Evolutionary conservation across 1,140 invertebrate species (phyloP).

Genomic region (Drosophila melanica): DNA sequence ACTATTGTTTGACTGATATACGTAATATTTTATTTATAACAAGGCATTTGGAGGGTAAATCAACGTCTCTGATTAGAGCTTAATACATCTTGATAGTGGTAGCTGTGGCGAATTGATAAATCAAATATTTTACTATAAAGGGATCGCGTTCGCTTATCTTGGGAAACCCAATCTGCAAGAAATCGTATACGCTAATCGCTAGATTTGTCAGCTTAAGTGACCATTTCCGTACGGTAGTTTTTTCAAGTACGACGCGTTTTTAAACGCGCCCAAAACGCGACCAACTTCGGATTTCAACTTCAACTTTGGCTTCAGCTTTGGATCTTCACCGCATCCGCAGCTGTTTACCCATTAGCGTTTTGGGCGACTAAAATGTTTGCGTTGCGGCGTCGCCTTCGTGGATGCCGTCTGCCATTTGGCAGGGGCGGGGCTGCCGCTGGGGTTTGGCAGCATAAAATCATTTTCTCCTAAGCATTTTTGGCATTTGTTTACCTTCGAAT

Average conservation of each 20-base stretch:
- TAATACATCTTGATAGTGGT: conserved; percentile 76
- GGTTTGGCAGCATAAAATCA: conserved; percentile 26
- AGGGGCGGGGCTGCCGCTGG: neutral
- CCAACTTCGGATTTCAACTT: conserved; percentile 15
- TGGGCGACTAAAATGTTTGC: conserved; percentile 77
- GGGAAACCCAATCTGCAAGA: conserved; percentile 46
- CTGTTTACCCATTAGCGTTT: conserved; percentile 80
- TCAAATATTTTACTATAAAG: conserved; percentile 53
- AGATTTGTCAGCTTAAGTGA: conserved; percentile 54
- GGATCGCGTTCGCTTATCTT: conserved; percentile 23
- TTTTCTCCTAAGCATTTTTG: conserved; percentile 58
- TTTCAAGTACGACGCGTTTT: conserved; percentile 7
- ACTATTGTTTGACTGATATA: conserved; percentile 18
- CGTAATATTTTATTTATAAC: conserved; percentile 69
- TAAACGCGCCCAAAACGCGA: conserved; percentile 32
- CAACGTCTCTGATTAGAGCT: conserved; percentile 79
- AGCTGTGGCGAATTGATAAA: conserved; percentile 63
- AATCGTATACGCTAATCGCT: conserved; percentile 46
- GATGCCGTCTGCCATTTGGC: conserved; percentile 23
- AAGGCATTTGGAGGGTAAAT: conserved; percentile 55
- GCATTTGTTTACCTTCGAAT: conserved; percentile 57
- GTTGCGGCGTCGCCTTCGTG: conserved; percentile 47
- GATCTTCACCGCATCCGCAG: conserved; percentile 61
- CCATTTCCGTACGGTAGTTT: conserved; percentile 56
- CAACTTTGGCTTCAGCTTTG: conserved; percentile 20